Evolutionary conservation across 2,797 vertebrate species (phyloP), one percentile per base, ranked within the genome.

Genomic region (Selene dorsalis): DNA sequence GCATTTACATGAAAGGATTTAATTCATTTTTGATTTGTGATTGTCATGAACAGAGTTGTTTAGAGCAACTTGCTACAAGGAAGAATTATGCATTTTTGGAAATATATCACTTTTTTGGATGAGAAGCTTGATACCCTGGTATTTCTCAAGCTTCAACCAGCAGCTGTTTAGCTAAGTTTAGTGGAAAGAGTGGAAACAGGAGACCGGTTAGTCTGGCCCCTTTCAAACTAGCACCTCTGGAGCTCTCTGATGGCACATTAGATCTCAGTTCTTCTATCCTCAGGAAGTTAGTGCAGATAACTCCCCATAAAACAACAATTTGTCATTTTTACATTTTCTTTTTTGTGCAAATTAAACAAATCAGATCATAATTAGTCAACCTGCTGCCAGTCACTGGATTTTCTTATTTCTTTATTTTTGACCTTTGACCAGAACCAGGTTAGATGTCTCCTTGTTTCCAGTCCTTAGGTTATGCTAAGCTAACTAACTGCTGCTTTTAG

Each of bases 21-120:
- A 52, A 47, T 55, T 58, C 16, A 18, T 59, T 78, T 83, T 57
- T 67, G 24, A 48, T 73, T 70, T 71, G 50, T 74, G 43, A 58
- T 77, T 74, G 39, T 73, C 69, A 68, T 47, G 63, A 77, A 56
- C 57, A 72, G 65, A 66, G 32, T 79, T 53, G 17, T 64, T 28
- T 28, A 52, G 41, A 76, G 48, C 24, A 17, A 55, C 13, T 53
- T 62, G 20, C 35, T 57, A 32, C 32, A 67, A 78, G 20, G 5
- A 82, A 47, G 22, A 56, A 22, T 38, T 64, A 18, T 38, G 17
- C 35, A 43, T 43, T 69, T 79, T 61, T 70, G 38, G 39, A 73
- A 61, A 69, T 22, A 48, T 39, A 12, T 64, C 38, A 8, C 16
- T 24, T 67, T 58, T 63, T 56, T 43, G 35, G 0, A 30, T 11